phyloP scores from a whole-genome alignment of 1,140 invertebrate species.

The Bactericera cockerelli region DNA sequence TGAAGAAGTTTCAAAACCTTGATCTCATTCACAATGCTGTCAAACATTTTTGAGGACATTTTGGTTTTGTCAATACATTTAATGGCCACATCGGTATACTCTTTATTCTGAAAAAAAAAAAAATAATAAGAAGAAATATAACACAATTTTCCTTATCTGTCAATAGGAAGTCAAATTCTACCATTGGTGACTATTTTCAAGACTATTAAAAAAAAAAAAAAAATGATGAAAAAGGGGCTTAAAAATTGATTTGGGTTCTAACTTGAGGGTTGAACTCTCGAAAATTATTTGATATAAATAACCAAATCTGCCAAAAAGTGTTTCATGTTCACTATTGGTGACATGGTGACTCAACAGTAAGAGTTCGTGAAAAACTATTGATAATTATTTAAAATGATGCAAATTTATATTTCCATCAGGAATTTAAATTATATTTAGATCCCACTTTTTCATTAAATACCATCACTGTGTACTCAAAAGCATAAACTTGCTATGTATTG shows the following conservation, averaged over 20 bases:
- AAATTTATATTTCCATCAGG: no score
- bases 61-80: constrained; percentile 65
- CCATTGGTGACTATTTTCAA: neutral
- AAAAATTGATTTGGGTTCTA: constrained; percentile 2
- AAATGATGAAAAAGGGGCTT: neutral
- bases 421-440: no score
- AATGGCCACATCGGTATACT: constrained; percentile 53
- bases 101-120: constrained; percentile 38
- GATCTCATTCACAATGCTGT: constrained; percentile 77
- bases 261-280: neutral
- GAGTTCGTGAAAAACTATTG: no score
- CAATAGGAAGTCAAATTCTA: neutral
- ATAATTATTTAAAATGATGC: no score
- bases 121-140: constrained; percentile 14
- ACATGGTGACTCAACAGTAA: no score
- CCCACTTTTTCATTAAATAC: no score
- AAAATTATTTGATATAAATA: constrained; percentile 17
- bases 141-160: neutral
- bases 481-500: no score
- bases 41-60: constrained; percentile 54
- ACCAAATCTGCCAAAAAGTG: neutral
- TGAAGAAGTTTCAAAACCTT: constrained; percentile 63
- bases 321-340: no score
- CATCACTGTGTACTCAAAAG: no score
- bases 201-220: no score